Evolutionary conservation across 2,113 vertebrate species (phyloP).

Genomic region (Callipepla californica): DNA sequence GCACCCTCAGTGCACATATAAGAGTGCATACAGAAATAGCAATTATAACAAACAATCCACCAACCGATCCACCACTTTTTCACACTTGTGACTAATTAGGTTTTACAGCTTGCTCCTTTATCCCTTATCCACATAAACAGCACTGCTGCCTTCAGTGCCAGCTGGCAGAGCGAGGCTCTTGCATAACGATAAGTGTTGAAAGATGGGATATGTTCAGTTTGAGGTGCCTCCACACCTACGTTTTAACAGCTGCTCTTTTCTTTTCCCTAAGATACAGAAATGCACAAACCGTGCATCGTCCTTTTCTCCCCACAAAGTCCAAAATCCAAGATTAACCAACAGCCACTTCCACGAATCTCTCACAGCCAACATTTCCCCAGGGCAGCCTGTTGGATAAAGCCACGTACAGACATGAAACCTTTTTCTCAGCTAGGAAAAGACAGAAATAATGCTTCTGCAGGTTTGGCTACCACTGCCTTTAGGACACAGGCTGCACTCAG

Average conservation of each 20-base stretch:
- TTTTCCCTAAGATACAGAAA: not conserved
- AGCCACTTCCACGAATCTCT: not conserved
- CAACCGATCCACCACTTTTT: not conserved
- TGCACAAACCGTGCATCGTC: not conserved
- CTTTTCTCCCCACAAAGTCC: not conserved
- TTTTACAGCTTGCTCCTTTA: conserved; percentile 53
- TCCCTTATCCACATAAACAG: conserved; percentile 42
- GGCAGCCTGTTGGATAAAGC: not conserved
- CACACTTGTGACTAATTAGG: conserved; percentile 52
- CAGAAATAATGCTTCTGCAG: not conserved
- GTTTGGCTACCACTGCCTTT: not conserved
- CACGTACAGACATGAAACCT: rapidly evolving
- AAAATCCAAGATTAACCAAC: not conserved
- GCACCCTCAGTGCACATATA: not conserved
- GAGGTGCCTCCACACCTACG: conserved; percentile 55
- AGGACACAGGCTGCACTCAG: not conserved
- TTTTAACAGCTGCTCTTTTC: conserved; percentile 52
- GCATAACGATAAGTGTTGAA: conserved; percentile 41
- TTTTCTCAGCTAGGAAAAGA: not conserved
- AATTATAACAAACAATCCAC: not conserved
- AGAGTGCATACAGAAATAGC: not conserved
- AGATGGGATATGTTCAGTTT: conserved; percentile 1
- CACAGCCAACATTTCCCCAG: not conserved
- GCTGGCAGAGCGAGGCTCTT: conserved; percentile 45
- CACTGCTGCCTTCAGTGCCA: conserved; percentile 43